These are phyloP conservation scores for Solea solea DNA, from an alignment of 2,113 vertebrate species.

Conservation along the genomic window DNA sequence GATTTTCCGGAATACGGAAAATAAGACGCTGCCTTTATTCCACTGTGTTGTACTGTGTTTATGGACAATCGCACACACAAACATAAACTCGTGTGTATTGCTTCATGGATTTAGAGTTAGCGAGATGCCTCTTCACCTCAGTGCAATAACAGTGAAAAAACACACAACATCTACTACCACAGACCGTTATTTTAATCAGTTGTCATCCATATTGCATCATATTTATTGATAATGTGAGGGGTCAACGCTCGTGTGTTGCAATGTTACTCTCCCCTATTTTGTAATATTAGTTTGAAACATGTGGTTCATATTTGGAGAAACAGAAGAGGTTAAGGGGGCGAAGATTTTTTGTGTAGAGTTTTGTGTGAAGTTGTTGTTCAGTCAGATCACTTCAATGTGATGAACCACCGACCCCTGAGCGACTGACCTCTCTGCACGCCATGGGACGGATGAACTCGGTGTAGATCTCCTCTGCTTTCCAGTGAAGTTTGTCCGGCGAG, in stretches of 20 bases:
- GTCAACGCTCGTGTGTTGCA: neutral
- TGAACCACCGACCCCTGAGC: neutral
- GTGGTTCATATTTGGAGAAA: neutral
- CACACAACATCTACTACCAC: no score
- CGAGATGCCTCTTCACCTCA: no score
- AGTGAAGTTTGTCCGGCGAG: slow-evolving; percentile 44
- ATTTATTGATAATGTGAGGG: neutral
- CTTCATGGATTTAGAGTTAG: no score
- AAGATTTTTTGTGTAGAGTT: neutral
- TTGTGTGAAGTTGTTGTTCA: neutral
- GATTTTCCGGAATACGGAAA: no score
- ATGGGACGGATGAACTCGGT: slow-evolving; percentile 70
- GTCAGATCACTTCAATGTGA: neutral
- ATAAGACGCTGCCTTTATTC: no score
- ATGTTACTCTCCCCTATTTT: neutral
- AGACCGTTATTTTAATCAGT: no score
- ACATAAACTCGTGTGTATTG: no score
- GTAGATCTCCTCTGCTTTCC: slow-evolving; percentile 74
- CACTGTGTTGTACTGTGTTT: no score
- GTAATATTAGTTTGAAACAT: neutral
- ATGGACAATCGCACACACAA: no score
- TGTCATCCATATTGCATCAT: slow-evolving; percentile 12
- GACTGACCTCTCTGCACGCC: slow-evolving; percentile 76
- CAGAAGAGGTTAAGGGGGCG: neutral
- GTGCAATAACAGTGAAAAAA: no score